A percentile compares a stretch with the other conserved stretches of the same genome.
These are phyloP conservation scores for Tethea ocularis DNA, from an alignment of 2,888 invertebrate species.

Conservation along the genomic window DNA sequence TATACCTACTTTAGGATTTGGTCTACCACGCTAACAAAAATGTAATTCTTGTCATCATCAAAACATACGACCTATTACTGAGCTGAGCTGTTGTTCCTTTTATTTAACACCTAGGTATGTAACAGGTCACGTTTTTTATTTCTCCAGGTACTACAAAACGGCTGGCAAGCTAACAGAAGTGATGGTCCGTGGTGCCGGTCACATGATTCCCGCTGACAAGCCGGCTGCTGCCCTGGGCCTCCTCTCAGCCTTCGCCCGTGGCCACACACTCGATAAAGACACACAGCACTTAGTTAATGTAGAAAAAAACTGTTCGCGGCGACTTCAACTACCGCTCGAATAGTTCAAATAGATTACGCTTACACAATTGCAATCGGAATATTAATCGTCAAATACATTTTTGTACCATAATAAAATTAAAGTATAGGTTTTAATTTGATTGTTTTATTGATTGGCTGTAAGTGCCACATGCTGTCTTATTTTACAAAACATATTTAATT, in stretches of 20 bases:
- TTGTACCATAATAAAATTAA: background rate
- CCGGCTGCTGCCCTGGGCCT: constrained; percentile 84
- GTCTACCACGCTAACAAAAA: too few species aligned
- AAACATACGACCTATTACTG: too few species aligned
- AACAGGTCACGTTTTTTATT: background rate
- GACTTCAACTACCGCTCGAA: constrained; percentile 48
- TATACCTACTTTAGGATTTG: too few species aligned
- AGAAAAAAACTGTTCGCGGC: constrained; percentile 59
- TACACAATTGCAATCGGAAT: constrained; percentile 2
- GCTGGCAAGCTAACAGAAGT: constrained; percentile 84
- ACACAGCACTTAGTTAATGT: constrained; percentile 58
- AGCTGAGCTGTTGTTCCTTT: too few species aligned
- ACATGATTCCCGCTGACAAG: constrained; percentile 87
- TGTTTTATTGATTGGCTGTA: background rate
- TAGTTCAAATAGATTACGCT: constrained; percentile 21
- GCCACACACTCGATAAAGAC: constrained; percentile 59
- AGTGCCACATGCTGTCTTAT: too few species aligned
- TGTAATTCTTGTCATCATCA: too few species aligned
- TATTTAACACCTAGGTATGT: too few species aligned
- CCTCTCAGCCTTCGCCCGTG: constrained; percentile 84
- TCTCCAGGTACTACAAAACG: constrained; percentile 80
- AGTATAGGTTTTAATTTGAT: background rate
- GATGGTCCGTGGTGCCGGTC: constrained; percentile 86
- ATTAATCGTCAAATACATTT: background rate
- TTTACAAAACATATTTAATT: too few species aligned